Base-by-base conservation (phyloP, 2,113 vertebrate genomes). In the Caranx ignobilis region DNA sequence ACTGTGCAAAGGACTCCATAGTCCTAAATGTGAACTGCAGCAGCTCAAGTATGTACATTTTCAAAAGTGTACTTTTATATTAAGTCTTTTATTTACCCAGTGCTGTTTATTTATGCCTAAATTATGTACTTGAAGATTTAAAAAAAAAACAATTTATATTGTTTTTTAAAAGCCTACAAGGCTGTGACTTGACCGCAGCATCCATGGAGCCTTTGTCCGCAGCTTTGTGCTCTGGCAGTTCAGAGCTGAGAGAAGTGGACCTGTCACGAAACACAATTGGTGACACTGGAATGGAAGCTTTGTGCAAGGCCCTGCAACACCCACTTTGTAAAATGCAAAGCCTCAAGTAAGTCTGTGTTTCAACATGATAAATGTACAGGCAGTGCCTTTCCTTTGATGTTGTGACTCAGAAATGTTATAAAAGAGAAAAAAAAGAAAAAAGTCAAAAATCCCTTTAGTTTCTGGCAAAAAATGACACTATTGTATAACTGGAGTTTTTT, bases 11-110 rank as follows among this genome's bases (percentile, higher is more conserved):
- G 92, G 81, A 0, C 84, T 95, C 48, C 71, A 77, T 0, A 89
- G 88, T 81, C 82, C 87, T 60, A 73, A 72, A 31, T 94, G 93
- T 82, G 84, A 69, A 72, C 79, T 95, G 13, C 89, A 92, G 76
- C 76, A 90, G 19, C 89, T 95, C 31, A 12, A 67, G 93, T 95
- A 88, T 8, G 84, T 87, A 26, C 26, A 65, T 4, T 19, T 34
- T 26, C 39, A 31, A 6, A 3, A 41, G 26, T 9, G 31, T 3
- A 9, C 1, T 18, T 56, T 9, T 10, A 26, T 11, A 15, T 37
- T 26, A 5, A 31, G 7, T 35, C 2, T 48, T 35, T 34, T n/a
- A 21, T 78, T 47, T 37, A 64, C 5, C 56, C 2, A 34, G 4
- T 10, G 2, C 43, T 55, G 15, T 45, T 5, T 37, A 9, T 43